phyloP scores from a whole-genome alignment of 2,797 vertebrate species.

The Arctocebus calabarensis region DNA sequence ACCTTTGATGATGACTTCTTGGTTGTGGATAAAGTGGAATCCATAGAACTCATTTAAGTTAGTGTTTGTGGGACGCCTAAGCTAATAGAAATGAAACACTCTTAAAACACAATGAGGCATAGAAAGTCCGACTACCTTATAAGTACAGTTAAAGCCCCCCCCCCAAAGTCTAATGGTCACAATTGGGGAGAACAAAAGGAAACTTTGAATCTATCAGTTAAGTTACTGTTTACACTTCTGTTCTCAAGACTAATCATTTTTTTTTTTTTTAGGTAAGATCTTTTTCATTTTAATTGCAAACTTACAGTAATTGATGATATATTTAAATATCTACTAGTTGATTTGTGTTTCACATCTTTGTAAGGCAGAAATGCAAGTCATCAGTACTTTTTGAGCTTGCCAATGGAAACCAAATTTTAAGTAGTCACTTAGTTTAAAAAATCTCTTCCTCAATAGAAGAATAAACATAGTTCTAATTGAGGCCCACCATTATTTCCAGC shows the following conservation, averaged over 20 bases:
- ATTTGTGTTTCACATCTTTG: background rate
- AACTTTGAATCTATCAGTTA: slow-evolving; percentile 18
- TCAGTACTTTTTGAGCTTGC: slow-evolving; percentile 5
- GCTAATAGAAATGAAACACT: background rate
- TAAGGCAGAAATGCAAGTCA: background rate
- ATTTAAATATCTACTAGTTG: background rate
- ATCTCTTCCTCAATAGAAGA: slow-evolving; percentile 9
- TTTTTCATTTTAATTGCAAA: background rate
- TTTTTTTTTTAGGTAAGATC: background rate
- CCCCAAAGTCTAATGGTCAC: too few species aligned
- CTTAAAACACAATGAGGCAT: background rate
- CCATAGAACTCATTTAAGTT: background rate
- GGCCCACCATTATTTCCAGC: background rate
- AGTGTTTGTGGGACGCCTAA: background rate
- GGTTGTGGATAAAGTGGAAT: slow-evolving; percentile 5
- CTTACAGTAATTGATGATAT: background rate
- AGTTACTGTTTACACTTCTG: background rate
- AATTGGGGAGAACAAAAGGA: slow-evolving; percentile 13
- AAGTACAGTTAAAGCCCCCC: background rate
- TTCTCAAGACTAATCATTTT: slow-evolving; percentile 34
- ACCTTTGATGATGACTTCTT: slow-evolving; percentile 4
- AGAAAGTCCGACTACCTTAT: background rate
- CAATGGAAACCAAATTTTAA: slow-evolving; percentile 1
- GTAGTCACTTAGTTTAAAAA: background rate
- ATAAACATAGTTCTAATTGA: background rate